A percentile compares a stretch with the other conserved stretches of the same genome.
Conservation (phyloP, 2,113 vertebrate genomes). For the Dipodomys spectabilis region DNA sequence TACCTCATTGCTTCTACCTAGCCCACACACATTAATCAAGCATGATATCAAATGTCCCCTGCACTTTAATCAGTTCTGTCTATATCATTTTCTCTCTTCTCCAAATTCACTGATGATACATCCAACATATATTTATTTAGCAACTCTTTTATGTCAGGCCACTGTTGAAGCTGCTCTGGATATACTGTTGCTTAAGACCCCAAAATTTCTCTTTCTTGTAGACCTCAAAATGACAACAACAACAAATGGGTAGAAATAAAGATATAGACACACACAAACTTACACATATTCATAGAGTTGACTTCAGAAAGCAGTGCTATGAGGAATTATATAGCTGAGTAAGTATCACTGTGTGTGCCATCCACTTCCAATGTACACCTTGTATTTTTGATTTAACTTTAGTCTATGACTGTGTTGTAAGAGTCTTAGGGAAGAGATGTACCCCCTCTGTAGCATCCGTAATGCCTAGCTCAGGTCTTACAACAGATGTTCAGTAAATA, state of each 20-base stretch:
- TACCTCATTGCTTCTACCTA: not conserved
- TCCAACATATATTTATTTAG: conserved; percentile 7
- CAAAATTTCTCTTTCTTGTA: not conserved
- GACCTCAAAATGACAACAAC: not conserved
- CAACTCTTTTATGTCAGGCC: not conserved
- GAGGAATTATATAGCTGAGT: not conserved
- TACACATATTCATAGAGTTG: not conserved
- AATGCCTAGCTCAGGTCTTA: conserved; percentile 12
- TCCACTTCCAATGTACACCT: not conserved
- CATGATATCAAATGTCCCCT: not conserved
- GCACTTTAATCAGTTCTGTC: not conserved
- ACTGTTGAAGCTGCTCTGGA: not conserved
- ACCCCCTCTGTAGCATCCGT: not conserved
- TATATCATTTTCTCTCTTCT: conserved; percentile 1
- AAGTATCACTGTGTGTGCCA: not conserved
- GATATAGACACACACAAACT: not conserved
- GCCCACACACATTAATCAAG: not conserved
- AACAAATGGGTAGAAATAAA: not conserved
- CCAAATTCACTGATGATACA: not conserved
- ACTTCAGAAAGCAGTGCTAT: not conserved
- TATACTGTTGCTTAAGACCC: not conserved
- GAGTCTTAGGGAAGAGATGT: not conserved
- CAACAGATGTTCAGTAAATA: conserved; percentile 47
- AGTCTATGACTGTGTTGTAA: not conserved
- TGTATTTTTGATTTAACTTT: conserved; percentile 24